These are phyloP conservation scores for Platycercus adscitus DNA, from an alignment of 2,113 vertebrate species.

Conservation along the genomic window DNA sequence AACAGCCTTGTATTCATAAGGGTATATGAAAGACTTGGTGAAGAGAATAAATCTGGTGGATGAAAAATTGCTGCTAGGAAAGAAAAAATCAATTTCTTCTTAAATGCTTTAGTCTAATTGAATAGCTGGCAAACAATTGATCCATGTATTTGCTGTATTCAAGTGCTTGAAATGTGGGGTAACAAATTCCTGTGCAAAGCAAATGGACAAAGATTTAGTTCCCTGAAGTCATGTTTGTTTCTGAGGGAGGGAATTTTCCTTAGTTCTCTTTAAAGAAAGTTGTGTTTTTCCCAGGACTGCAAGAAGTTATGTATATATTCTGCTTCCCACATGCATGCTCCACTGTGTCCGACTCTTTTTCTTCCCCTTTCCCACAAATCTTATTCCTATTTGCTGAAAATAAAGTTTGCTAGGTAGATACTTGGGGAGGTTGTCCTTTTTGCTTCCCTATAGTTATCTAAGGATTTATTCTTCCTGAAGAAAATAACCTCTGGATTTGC, in stretches of 20 bases:
- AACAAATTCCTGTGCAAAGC: background rate
- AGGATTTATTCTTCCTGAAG: background rate
- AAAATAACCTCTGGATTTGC: slow-evolving; percentile 5
- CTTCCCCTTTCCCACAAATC: background rate
- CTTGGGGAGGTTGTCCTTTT: background rate
- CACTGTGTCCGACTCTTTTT: background rate
- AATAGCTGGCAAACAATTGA: slow-evolving; percentile 29
- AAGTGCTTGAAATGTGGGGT: background rate
- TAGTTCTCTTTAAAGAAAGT: background rate
- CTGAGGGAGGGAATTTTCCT: background rate
- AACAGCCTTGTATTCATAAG: background rate
- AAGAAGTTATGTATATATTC: background rate
- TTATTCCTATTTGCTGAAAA: background rate
- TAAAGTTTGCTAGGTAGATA: background rate
- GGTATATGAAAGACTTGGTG: background rate
- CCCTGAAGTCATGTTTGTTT: background rate
- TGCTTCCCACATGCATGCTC: fast-evolving
- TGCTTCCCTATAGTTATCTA: background rate
- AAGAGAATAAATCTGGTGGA: background rate
- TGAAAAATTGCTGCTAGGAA: background rate
- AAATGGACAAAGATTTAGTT: background rate
- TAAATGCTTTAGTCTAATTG: slow-evolving; percentile 5
- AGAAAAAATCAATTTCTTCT: background rate
- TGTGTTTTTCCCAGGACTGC: background rate
- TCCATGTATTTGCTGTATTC: background rate